Percentiles rank a stretch among this genome's conserved stretches.
Evolutionary conservation across 2,113 vertebrate species (phyloP).

Genomic region (Hypomesus transpacificus): DNA sequence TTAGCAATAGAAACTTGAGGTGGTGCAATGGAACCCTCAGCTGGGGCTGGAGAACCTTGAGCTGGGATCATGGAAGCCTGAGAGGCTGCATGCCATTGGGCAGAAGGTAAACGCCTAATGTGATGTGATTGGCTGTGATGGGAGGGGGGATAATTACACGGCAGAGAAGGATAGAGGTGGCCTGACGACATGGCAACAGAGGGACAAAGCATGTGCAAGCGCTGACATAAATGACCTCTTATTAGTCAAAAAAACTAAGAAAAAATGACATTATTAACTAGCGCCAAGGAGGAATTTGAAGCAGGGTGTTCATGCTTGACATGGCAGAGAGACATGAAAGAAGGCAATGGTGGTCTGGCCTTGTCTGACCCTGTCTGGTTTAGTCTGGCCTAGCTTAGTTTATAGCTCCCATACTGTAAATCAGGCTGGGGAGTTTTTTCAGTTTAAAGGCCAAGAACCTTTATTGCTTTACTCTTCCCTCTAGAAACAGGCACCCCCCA

Average conservation of each 20-base stretch:
- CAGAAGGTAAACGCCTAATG: slow-evolving; percentile 40
- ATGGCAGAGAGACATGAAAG: slow-evolving; percentile 50
- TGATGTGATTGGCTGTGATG: slow-evolving; percentile 69
- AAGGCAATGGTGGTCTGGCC: slow-evolving; percentile 32
- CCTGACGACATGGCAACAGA: slow-evolving; percentile 50
- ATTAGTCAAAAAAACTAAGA: slow-evolving; percentile 55
- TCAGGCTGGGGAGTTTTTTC: not conserved
- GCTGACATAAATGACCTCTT: slow-evolving; percentile 62
- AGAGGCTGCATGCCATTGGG: slow-evolving; percentile 35
- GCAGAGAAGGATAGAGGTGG: slow-evolving; percentile 54
- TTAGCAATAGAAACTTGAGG: slow-evolving; percentile 44
- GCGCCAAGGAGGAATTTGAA: slow-evolving; percentile 34
- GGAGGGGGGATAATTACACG: slow-evolving; percentile 61
- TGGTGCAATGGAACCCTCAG: slow-evolving; percentile 6
- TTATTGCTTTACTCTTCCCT: not conserved
- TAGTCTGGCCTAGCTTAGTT: slow-evolving; percentile 13
- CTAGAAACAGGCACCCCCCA: too few relatives aligned
- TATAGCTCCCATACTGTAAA: slow-evolving; percentile 23
- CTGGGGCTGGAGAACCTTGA: slow-evolving; percentile 1
- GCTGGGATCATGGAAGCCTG: slow-evolving; percentile 10
- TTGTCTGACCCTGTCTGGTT: not conserved
- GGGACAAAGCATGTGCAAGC: slow-evolving; percentile 43
- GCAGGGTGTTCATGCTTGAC: slow-evolving; percentile 55
- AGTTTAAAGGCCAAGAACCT: slow-evolving; percentile 17
- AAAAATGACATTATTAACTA: slow-evolving; percentile 41